phyloP scores from a whole-genome alignment of 1,140 invertebrate species.

The Antheraea pernyi region DNA sequence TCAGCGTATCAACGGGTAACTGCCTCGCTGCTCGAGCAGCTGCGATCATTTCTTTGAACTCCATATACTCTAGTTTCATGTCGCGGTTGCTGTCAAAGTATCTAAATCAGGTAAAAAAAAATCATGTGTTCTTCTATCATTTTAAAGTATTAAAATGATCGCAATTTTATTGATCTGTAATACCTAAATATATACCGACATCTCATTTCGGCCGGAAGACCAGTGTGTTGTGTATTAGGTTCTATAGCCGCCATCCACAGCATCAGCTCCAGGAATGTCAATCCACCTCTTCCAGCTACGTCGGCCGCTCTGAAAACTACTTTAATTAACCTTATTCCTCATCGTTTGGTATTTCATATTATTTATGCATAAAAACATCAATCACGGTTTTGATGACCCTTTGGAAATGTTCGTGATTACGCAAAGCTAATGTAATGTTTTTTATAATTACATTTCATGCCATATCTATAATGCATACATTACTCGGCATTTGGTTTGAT shows the following conservation, averaged over 20 bases:
- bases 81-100: constrained; percentile 59
- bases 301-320: constrained; percentile 62
- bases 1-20: constrained; percentile 49
- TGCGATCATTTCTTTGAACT: constrained; percentile 58
- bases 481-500: too few species aligned
- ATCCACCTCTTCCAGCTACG: constrained; percentile 54
- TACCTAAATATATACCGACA: constrained; percentile 75
- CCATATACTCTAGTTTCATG: constrained; percentile 47
- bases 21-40: constrained; percentile 44
- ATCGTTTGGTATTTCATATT: not conserved
- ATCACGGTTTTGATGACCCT: too few species aligned
- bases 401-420: too few species aligned
- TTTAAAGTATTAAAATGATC: not conserved
- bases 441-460: too few species aligned
- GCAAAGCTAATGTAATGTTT: too few species aligned
- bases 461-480: too few species aligned
- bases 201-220: constrained; percentile 62
- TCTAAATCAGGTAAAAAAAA: constrained; percentile 21
- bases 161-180: too few species aligned
- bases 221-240: constrained; percentile 62
- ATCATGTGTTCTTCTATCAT: not conserved
- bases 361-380: too few species aligned
- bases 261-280: constrained; percentile 70
- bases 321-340: not conserved
- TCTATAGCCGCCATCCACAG: constrained; percentile 67